Conservation (phyloP, 1,140 invertebrate species). For the Papilio dardanus region DNA sequence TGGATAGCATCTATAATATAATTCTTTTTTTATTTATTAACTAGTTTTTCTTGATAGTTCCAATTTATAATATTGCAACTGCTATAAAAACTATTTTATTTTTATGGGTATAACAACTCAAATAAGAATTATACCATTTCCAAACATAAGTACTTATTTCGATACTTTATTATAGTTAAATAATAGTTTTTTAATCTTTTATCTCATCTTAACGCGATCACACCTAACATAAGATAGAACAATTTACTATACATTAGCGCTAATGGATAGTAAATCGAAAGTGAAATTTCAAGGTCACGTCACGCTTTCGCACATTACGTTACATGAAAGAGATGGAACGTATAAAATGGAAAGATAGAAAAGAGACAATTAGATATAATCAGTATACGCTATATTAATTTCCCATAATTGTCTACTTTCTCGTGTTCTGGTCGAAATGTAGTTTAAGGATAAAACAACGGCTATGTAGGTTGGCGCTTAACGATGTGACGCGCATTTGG, state of each 20-base stretch:
- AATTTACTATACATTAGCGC: not conserved
- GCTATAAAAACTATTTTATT: too few relatives aligned
- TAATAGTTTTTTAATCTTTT: too few relatives aligned
- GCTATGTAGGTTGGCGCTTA: constrained; percentile 45
- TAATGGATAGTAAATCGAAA: constrained; percentile 6
- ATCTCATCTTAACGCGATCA: not conserved
- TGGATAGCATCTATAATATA: not conserved
- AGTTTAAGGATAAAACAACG: constrained; percentile 26
- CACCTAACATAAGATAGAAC: not conserved
- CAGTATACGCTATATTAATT: too few relatives aligned
- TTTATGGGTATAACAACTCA: not conserved
- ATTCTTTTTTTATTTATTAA: not conserved
- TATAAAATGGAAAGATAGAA: not conserved
- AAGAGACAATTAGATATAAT: not conserved
- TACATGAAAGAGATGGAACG: not conserved
- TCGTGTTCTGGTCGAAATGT: constrained; percentile 25
- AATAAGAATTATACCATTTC: not conserved
- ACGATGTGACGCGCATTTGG: constrained; percentile 40
- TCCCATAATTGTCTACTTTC: constrained; percentile 34
- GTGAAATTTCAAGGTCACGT: constrained; percentile 14
- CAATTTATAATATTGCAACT: not conserved
- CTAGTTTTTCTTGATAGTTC: not conserved
- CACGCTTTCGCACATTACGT: not conserved
- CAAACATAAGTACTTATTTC: too few relatives aligned
- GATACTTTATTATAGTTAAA: too few relatives aligned